These are phyloP conservation scores for Vireo griseus DNA, from an alignment of 2,797 vertebrate species.

Conservation along the genomic window DNA sequence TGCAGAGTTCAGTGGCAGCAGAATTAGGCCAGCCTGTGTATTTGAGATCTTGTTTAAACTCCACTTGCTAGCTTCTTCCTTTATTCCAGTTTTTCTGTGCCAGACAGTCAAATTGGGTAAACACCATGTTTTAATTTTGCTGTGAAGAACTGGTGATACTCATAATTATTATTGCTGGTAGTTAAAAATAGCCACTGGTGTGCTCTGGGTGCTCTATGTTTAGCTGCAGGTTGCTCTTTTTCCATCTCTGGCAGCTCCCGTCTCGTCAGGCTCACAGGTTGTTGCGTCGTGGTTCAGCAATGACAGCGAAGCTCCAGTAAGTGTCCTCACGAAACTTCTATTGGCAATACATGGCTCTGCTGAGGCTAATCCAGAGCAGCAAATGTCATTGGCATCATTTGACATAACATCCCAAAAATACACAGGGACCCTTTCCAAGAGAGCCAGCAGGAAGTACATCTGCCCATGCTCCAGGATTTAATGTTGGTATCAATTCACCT, in stretches of 20 bases:
- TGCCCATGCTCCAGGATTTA: not conserved
- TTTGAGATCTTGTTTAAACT: not conserved
- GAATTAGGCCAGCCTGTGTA: not conserved
- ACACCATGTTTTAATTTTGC: not conserved
- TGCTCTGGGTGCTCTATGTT: not conserved
- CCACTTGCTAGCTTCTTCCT: not conserved
- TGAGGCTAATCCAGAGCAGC: conserved; percentile 1
- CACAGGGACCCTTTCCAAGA: conserved; percentile 19
- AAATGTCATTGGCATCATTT: conserved; percentile 58
- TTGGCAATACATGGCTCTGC: not conserved
- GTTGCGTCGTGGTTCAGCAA: not conserved
- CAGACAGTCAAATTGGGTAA: not conserved
- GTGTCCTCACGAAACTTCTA: conserved; percentile 24
- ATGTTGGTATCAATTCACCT: not conserved
- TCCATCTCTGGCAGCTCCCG: not conserved
- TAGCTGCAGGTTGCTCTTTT: not conserved
- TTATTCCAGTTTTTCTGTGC: not conserved
- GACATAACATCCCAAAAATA: conserved; percentile 64
- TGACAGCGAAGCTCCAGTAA: conserved; percentile 5
- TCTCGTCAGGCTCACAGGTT: not conserved
- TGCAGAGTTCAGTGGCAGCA: not conserved
- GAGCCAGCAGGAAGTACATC: not conserved
- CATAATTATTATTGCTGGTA: not conserved
- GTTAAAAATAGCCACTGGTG: not conserved
- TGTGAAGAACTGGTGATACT: not conserved